These are phyloP conservation scores for Hermodice carunculata DNA, from an alignment of 2,888 invertebrate species.

Conservation along the genomic window DNA sequence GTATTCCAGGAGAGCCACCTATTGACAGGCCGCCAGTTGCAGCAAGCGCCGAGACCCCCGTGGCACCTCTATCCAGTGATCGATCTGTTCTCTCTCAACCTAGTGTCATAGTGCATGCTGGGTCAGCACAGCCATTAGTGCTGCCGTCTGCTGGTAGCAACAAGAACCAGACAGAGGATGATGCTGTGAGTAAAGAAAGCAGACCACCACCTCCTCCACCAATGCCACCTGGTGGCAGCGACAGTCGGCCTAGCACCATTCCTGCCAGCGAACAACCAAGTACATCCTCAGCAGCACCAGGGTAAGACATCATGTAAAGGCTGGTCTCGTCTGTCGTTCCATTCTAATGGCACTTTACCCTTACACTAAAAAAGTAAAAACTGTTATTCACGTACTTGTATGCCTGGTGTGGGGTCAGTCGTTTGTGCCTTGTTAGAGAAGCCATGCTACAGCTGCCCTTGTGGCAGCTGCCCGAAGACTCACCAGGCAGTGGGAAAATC, in stretches of 20 bases:
- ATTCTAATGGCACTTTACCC: no score
- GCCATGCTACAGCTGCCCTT: no score
- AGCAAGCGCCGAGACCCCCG: not conserved
- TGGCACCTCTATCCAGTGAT: not conserved
- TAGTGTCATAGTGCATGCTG: constrained; percentile 67
- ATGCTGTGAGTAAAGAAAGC: constrained; percentile 11
- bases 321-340: no score
- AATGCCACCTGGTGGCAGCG: not conserved
- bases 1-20: not conserved
- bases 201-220: constrained; percentile 1
- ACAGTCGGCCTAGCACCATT: not conserved
- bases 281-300: not conserved
- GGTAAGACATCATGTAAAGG: no score
- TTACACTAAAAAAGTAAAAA: no score
- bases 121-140: constrained; percentile 34
- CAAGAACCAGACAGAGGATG: constrained; percentile 16
- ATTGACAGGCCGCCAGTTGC: not conserved
- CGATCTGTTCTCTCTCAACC: constrained; percentile 44
- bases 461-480: no score
- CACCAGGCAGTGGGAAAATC: no score
- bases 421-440: no score
- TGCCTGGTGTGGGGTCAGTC: no score
- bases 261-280: not conserved
- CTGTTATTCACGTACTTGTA: no score
- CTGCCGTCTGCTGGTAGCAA: constrained; percentile 10